A percentile compares a stretch with the other conserved stretches of the same genome.
Evolutionary conservation across 2,888 invertebrate genomes (phyloP).

Genomic region (Limnephilus marmoratus): DNA sequence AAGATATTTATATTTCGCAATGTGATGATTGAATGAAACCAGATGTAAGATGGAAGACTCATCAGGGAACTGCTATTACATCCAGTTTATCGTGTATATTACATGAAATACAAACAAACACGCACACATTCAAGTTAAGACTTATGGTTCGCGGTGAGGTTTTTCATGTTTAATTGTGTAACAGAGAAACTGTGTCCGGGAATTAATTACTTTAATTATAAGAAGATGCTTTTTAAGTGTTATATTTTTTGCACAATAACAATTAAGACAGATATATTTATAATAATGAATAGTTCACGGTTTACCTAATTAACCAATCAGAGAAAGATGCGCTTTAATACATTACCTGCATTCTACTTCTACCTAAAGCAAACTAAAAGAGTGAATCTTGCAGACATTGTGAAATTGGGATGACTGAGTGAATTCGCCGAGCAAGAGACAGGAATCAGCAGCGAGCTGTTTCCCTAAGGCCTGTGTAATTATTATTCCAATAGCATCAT

Average conservation of each 20-base stretch:
- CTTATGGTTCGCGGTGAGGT: conserved; percentile 56
- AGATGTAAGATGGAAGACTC: conserved; percentile 59
- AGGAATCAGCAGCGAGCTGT: conserved; percentile 40
- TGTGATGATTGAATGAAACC: conserved; percentile 63
- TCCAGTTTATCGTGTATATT: conserved; percentile 39
- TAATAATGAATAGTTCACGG: conserved; percentile 37
- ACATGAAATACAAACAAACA: conserved; percentile 23
- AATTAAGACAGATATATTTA: conserved; percentile 39
- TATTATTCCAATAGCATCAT: conserved; percentile 65
- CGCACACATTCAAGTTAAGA: conserved; percentile 39
- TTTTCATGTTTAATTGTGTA: conserved; percentile 53
- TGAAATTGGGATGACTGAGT: conserved; percentile 61
- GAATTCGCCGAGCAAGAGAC: conserved; percentile 45
- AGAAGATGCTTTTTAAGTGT: conserved; percentile 63
- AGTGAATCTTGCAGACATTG: conserved; percentile 43
- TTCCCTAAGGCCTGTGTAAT: conserved; percentile 59
- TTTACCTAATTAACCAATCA: conserved; percentile 16
- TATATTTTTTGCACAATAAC: conserved; percentile 57
- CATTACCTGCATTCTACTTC: conserved; percentile 57
- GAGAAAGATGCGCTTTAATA: conserved; percentile 48
- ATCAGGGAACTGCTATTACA: conserved; percentile 58
- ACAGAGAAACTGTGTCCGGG: conserved; percentile 55
- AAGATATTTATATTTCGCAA: conserved; percentile 60
- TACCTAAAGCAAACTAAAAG: conserved; percentile 22
- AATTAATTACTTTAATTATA: conserved; percentile 54